Evolutionary conservation across 2,888 invertebrate genomes (phyloP), one percentile per base, ranked within the genome.

Genomic region (Parnassius orleans): DNA sequence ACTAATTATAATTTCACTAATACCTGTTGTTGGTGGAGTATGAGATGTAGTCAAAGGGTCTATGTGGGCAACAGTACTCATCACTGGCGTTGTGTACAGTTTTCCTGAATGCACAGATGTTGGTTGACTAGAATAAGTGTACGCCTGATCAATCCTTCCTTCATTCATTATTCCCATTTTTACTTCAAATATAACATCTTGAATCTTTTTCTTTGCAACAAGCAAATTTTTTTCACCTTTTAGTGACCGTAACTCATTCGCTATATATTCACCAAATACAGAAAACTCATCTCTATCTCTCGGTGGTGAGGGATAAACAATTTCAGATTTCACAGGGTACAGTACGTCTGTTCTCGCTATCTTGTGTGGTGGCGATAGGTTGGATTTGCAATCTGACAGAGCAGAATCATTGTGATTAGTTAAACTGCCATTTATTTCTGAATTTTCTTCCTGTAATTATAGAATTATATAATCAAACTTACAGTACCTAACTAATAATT

Each of bases 201-300:
- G 93, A 64, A 93, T 93, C 74, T 93, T 93, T 72, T 93, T 93
- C 72, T 93, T 93, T 0, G 93, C 89, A 3, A 93, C 84, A 7
- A 93, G 75, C 11, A 93, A 75, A 64, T 93, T 92, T 70, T 93
- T 93, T 53, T 93, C 88, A 19, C 92, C 93, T 75, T 88, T 90
- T 15, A 93, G 80, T 47, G 92, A 92, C 9, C 93, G 81, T 68
- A 93, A 79, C 73, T 93, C 93, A 72, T 93, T 93, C 1, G 93
- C 93, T 60, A 93, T 82, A 66, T 93, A 93, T 79, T 93, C 93
- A 9, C 94, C 93, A 58, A 93, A 93, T 0, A 93, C 92, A 10
- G 92, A 77, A 71, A 92, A 93, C 65, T 93, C 93, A 71, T 93
- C 93, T 65, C 93, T 82, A 47, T 67, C 74, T 64, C 67, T 70